These are phyloP conservation scores for Eulemur albifrons DNA, from an alignment of 2,797 vertebrate genomes.

Conservation along the genomic window DNA sequence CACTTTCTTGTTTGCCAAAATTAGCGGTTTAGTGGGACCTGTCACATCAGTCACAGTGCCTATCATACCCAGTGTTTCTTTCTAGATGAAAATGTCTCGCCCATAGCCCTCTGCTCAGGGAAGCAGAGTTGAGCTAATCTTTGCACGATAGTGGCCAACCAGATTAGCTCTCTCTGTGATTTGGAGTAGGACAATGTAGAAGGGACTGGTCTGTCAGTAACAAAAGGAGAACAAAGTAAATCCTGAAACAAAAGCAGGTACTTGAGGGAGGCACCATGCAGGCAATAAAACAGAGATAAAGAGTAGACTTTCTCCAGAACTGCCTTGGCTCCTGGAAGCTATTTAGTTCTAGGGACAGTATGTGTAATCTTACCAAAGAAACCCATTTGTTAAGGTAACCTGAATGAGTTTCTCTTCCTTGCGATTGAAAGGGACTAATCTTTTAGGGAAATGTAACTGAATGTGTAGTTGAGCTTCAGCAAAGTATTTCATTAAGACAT, in stretches of 20 bases:
- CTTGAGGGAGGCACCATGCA: neutral
- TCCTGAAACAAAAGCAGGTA: neutral
- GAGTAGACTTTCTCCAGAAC: neutral
- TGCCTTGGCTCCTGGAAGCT: neutral
- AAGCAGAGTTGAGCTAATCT: neutral
- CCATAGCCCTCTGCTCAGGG: neutral
- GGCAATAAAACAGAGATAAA: neutral
- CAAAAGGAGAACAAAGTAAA: neutral
- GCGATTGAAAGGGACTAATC: neutral
- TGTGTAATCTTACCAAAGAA: neutral
- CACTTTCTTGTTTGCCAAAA: neutral
- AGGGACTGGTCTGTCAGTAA: neutral
- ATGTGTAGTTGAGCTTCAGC: neutral
- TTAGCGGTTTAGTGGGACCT: neutral
- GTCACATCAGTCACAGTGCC: neutral
- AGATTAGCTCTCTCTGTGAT: neutral
- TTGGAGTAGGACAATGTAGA: neutral
- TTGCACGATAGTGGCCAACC: neutral
- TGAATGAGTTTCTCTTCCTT: neutral
- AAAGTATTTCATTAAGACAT: slow-evolving; percentile 7
- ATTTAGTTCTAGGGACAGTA: neutral
- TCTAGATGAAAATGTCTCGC: neutral
- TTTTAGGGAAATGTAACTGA: neutral
- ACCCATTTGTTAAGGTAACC: neutral
- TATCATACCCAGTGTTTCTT: neutral